Base-by-base conservation (phyloP, 2,888 invertebrate genomes). In the Scaptomyza parva region DNA sequence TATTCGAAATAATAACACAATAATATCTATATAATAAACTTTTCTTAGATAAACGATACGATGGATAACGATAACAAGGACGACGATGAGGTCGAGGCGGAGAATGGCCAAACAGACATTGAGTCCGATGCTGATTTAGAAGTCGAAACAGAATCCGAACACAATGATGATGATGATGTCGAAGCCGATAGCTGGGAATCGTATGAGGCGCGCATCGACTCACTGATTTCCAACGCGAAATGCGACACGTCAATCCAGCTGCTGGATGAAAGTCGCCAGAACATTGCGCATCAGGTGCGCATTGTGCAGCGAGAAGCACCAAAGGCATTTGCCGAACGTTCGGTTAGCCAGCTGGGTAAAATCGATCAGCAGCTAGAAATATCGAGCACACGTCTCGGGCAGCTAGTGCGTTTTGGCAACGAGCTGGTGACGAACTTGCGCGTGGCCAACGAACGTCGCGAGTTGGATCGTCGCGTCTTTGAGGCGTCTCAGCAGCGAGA, bases 361-460 rank as follows among this genome's bases (percentile, higher is more conserved):
- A 93, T 95, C 20, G 95, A 95, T 82, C 92, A 93, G 67, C 95
- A 95, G 74, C 93, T 96, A 5, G 92, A 94, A 26, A 89, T 92
- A 9, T 95, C 95, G 44, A 93, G 94, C 0, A 94, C 94, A 61
- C 91, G 94, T 41, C 91, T 96, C 20, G 94, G 94, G 73, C 93
- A 94, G 55, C 89, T 96, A 26, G 90, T 94, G 9, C 90, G 93
- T 12, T 95, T 96, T 89, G 95, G 95, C 26, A 93, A 94, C 51
- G 95, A 96, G 82, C 93, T 95, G 86, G 95, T 96, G 60, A 94
- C 95, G n/a, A 96, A 96, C 88, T 94, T 97, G 2, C 93, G 94
- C 88, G 93, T 96, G 40, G 96, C 96, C 0, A 96, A 95, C 37
- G 96, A 96, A 82, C 94, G 95, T 20, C 93, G 96, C 0, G 96